Percentiles rank a stretch among this genome's conserved stretches.
These are phyloP conservation scores for Anarrhichthys ocellatus DNA, from an alignment of 2,113 vertebrate species.

Conservation along the genomic window DNA sequence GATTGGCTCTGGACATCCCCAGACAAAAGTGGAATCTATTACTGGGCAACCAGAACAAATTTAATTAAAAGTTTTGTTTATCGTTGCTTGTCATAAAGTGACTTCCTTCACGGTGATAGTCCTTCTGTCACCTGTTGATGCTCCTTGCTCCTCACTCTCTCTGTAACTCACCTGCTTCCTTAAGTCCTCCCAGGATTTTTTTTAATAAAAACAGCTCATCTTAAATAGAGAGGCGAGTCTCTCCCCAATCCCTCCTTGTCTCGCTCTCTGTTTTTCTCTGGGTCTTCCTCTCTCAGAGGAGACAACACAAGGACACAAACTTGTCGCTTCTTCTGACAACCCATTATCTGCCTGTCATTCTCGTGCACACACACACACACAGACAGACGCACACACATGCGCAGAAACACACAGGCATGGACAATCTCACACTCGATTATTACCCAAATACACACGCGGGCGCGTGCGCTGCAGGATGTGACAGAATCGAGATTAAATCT, in stretches of 20 bases:
- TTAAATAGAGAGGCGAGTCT: slow-evolving; percentile 57
- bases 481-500: slow-evolving; percentile 73
- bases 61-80: slow-evolving; percentile 46
- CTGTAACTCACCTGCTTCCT: slow-evolving; percentile 17
- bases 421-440: slow-evolving; percentile 48
- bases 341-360: slow-evolving; percentile 87
- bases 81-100: slow-evolving; percentile 20
- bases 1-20: not conserved
- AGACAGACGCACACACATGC: slow-evolving; percentile 9
- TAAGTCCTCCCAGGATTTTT: slow-evolving; percentile 65
- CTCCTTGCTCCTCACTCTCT: slow-evolving; percentile 28
- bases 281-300: slow-evolving; percentile 62
- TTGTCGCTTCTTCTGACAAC: slow-evolving; percentile 85
- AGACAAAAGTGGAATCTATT: not conserved
- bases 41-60: not conserved
- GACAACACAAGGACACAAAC: slow-evolving; percentile 80
- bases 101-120: slow-evolving; percentile 11
- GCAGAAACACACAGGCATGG: not conserved
- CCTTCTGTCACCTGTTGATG: slow-evolving; percentile 65
- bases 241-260: slow-evolving; percentile 21
- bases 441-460: slow-evolving; percentile 52
- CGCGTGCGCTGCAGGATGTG: slow-evolving; percentile 39
- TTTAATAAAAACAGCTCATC: slow-evolving; percentile 78
- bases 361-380: slow-evolving; percentile 31
- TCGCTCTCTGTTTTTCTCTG: slow-evolving; percentile 53